Evolutionary conservation across 2,113 vertebrate genomes (phyloP).

Genomic region (Embiotoca jacksoni): DNA sequence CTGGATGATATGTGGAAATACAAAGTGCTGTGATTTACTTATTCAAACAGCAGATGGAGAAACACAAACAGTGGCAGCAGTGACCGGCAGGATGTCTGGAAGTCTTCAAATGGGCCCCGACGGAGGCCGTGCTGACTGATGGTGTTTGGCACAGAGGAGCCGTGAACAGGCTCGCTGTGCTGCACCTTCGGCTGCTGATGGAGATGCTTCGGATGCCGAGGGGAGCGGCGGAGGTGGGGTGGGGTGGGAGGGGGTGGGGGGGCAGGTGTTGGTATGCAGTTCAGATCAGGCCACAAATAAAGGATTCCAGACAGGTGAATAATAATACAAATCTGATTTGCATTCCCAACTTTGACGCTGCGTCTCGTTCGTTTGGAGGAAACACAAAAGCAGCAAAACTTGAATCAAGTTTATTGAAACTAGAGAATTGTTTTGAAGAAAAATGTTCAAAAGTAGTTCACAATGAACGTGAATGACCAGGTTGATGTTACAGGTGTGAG

Average conservation of each 20-base stretch:
- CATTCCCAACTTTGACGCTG: constrained; percentile 55
- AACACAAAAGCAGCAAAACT: neutral
- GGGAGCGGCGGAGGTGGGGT: neutral
- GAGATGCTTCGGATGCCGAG: constrained; percentile 20
- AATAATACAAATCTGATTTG: constrained; percentile 47
- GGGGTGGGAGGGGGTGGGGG: neutral
- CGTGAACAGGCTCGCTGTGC: neutral
- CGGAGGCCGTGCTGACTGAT: constrained; percentile 12
- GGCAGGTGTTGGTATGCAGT: constrained; percentile 13
- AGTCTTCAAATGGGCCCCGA: neutral
- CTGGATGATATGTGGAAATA: too few relatives aligned
- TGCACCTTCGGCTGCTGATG: constrained; percentile 21
- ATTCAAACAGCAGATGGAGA: too few relatives aligned
- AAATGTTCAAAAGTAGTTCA: too few relatives aligned
- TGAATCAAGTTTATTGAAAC: constrained; percentile 7
- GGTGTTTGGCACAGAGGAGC: constrained; percentile 18
- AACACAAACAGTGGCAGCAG: neutral
- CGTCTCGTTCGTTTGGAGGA: too few relatives aligned
- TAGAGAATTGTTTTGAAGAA: neutral
- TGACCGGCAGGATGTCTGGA: neutral
- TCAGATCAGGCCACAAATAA: neutral
- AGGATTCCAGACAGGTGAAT: constrained; percentile 47
- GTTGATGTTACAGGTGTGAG: too few relatives aligned
- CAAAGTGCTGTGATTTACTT: too few relatives aligned
- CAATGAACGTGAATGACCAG: too few relatives aligned